phyloP scores from a whole-genome alignment of 1,140 invertebrate species.

The Daktulosphaira vitifoliae region DNA sequence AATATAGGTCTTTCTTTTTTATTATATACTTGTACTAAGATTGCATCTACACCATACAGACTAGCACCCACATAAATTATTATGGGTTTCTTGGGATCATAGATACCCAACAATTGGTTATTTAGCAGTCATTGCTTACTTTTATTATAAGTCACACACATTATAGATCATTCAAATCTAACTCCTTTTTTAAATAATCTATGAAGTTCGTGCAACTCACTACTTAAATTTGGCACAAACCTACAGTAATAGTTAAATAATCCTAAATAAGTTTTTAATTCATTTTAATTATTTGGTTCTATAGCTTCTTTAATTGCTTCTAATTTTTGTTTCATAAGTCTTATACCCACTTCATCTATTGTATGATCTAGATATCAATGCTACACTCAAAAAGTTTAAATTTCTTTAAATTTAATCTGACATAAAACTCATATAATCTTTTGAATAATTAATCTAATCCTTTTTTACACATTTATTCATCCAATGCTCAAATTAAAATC shows the following conservation, averaged over 20 bases:
- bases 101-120: not conserved
- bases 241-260: conserved; percentile 45
- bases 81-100: not conserved
- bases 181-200: conserved; percentile 38
- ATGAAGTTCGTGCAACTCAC: conserved; percentile 40
- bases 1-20: conserved; percentile 45
- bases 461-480: not conserved
- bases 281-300: conserved; percentile 41
- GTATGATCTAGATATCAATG: not conserved
- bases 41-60: conserved; percentile 43
- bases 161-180: conserved; percentile 31
- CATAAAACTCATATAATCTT: not conserved
- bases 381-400: not conserved
- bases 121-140: conserved; percentile 36
- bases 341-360: not conserved
- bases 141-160: conserved; percentile 38
- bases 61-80: not conserved
- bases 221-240: conserved; percentile 43
- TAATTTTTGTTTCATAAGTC: conserved; percentile 39
- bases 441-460: not conserved
- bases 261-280: conserved; percentile 45
- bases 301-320: conserved; percentile 40
- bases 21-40: conserved; percentile 44
- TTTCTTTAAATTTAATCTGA: not conserved
- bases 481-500: conserved; percentile 16